Conservation (phyloP, 2,888 invertebrate species). For the Volucella zonaria region DNA sequence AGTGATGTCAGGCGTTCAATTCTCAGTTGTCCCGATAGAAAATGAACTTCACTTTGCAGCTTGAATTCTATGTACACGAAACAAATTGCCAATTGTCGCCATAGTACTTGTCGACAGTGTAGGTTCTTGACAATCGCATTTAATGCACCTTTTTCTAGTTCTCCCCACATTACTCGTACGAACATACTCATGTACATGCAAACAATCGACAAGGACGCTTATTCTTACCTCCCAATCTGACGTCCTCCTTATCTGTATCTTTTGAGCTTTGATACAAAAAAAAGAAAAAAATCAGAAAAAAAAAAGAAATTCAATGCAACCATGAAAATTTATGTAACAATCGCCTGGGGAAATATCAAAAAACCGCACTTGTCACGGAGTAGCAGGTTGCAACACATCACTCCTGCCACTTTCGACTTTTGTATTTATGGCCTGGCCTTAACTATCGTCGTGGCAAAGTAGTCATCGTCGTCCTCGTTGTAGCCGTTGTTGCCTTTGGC, state of each 20-base stretch:
- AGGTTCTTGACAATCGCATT: slow-evolving; percentile 56
- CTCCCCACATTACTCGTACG: neutral
- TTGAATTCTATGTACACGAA: slow-evolving; percentile 29
- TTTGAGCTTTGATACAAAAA: slow-evolving; percentile 1
- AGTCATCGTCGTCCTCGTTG: slow-evolving; percentile 26
- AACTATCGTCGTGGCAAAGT: slow-evolving; percentile 33
- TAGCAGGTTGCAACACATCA: slow-evolving; percentile 73
- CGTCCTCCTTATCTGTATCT: slow-evolving; percentile 18
- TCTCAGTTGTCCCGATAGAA: slow-evolving; percentile 54
- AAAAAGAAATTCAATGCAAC: slow-evolving; percentile 50
- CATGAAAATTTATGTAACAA: slow-evolving; percentile 72
- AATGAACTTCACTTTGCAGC: slow-evolving; percentile 61
- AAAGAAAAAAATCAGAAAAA: neutral
- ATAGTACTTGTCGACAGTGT: slow-evolving; percentile 6
- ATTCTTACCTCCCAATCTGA: slow-evolving; percentile 24
- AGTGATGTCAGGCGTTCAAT: slow-evolving; percentile 61
- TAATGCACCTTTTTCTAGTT: slow-evolving; percentile 34
- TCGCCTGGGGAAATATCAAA: slow-evolving; percentile 72
- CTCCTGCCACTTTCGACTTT: slow-evolving; percentile 70
- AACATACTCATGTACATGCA: slow-evolving; percentile 28
- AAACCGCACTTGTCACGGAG: slow-evolving; percentile 73
- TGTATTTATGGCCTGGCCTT: slow-evolving; percentile 66
- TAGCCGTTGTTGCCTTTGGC: neutral
- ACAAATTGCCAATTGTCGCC: slow-evolving; percentile 54
- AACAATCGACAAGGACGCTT: slow-evolving; percentile 65